Conservation (phyloP, 2,888 invertebrate species). For the Mantis religiosa region DNA sequence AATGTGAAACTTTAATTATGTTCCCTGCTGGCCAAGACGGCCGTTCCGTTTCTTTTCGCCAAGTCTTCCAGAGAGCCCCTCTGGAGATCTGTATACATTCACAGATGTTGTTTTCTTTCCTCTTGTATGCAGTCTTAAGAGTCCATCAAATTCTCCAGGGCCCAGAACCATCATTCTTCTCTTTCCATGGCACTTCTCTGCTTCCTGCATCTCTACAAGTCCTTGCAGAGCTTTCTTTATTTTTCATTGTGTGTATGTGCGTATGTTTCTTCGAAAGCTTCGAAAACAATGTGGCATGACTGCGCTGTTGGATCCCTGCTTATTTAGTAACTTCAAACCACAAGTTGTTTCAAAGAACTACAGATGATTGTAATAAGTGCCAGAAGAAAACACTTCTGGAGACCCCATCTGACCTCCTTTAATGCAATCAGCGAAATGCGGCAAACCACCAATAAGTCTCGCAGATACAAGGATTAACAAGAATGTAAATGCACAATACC, state of each 20-base stretch:
- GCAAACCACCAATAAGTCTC: no score
- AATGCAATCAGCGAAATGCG: no score
- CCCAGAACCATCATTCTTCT: neutral
- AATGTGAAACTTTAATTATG: neutral
- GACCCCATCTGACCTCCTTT: no score
- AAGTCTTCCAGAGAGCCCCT: neutral
- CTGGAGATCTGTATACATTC: slow-evolving; percentile 1
- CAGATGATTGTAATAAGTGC: no score
- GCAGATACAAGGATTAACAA: no score
- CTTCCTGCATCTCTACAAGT: neutral
- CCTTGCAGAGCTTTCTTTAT: neutral
- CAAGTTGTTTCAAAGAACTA: no score
- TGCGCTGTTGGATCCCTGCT: neutral
- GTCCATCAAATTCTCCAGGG: neutral
- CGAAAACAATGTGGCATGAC: neutral
- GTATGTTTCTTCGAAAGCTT: neutral
- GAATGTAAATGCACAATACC: no score
- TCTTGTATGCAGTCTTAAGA: neutral
- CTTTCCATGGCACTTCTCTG: neutral
- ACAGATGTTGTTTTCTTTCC: neutral
- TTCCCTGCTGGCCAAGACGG: neutral
- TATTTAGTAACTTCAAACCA: no score
- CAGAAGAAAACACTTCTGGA: no score
- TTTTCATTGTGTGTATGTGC: neutral
- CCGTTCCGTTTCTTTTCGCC: neutral